Conservation (phyloP, 1,140 invertebrate species). For the Drosophila obscura region DNA sequence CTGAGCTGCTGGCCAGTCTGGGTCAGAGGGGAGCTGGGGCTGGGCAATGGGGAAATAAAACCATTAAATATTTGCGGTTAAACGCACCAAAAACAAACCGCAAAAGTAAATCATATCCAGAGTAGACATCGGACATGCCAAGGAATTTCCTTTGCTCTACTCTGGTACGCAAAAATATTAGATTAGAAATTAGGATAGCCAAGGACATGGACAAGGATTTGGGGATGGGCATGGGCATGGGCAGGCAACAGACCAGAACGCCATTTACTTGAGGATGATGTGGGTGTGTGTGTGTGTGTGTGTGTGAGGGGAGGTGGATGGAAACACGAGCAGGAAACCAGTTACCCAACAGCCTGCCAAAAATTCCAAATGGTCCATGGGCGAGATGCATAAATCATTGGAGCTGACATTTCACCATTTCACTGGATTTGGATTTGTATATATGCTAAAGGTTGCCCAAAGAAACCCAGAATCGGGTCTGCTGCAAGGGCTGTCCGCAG, state of each 20-base stretch:
- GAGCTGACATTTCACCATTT: constrained; percentile 82
- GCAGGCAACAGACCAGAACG: constrained; percentile 68
- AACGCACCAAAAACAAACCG: constrained; percentile 81
- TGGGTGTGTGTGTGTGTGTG: constrained; percentile 8
- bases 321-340: constrained; percentile 19
- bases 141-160: constrained; percentile 38
- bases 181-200: constrained; percentile 81
- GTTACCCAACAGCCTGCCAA: constrained; percentile 57
- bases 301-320: neutral
- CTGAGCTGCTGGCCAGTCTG: constrained; percentile 12
- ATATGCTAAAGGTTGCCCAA: constrained; percentile 16
- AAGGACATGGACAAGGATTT: constrained; percentile 40
- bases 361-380: constrained; percentile 77
- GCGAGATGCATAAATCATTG: constrained; percentile 80
- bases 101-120: constrained; percentile 80
- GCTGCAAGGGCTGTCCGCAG: constrained; percentile 13
- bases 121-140: constrained; percentile 67
- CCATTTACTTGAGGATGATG: constrained; percentile 53
- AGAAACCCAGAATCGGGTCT: neutral
- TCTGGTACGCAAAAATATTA: constrained; percentile 76
- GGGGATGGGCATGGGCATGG: neutral
- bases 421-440: constrained; percentile 72
- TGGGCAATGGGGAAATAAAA: constrained; percentile 63
- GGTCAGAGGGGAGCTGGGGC: too few species aligned
- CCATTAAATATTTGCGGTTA: constrained; percentile 83